A percentile compares a stretch with the other conserved stretches of the same genome.
phyloP scores from a whole-genome alignment of 2,797 vertebrate genomes.

The Echiichthys vipera region DNA sequence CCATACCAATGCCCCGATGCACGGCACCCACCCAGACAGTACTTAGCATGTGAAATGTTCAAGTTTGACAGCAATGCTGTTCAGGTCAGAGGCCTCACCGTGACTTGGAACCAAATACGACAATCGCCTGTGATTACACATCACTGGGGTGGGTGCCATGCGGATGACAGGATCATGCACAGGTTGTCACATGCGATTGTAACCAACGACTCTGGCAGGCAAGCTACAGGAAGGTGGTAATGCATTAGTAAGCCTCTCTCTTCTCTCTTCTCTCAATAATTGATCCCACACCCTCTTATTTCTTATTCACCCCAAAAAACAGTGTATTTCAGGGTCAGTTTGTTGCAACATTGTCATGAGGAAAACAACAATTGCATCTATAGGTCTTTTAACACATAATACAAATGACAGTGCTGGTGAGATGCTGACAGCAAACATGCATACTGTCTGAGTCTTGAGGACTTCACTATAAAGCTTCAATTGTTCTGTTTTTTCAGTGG shows the following conservation, averaged over 20 bases:
- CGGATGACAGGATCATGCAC: constrained; percentile 65
- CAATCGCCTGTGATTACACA: constrained; percentile 68
- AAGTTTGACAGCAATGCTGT: constrained; percentile 54
- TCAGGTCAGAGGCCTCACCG: constrained; percentile 62
- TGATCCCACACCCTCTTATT: constrained; percentile 8
- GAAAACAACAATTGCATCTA: not conserved
- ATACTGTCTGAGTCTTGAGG: constrained; percentile 15
- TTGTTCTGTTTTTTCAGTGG: constrained; percentile 32
- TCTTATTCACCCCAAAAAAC: constrained; percentile 20
- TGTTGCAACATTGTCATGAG: not conserved
- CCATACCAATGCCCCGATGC: constrained; percentile 15
- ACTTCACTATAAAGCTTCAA: constrained; percentile 19
- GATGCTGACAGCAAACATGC: constrained; percentile 29
- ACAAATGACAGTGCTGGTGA: constrained; percentile 1
- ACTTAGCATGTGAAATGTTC: constrained; percentile 40
- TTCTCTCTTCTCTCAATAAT: constrained; percentile 22
- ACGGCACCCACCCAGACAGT: constrained; percentile 40
- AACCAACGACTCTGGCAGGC: constrained; percentile 50
- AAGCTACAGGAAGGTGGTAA: constrained; percentile 35
- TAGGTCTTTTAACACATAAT: constrained; percentile 14
- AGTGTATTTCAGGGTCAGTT: constrained; percentile 20
- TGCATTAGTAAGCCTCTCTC: constrained; percentile 27
- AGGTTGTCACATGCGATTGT: constrained; percentile 69
- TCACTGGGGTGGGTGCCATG: constrained; percentile 46
- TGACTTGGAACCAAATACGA: constrained; percentile 73